These are phyloP conservation scores for Drosophila auraria DNA, from an alignment of 1,140 invertebrate genomes.

Conservation along the genomic window DNA sequence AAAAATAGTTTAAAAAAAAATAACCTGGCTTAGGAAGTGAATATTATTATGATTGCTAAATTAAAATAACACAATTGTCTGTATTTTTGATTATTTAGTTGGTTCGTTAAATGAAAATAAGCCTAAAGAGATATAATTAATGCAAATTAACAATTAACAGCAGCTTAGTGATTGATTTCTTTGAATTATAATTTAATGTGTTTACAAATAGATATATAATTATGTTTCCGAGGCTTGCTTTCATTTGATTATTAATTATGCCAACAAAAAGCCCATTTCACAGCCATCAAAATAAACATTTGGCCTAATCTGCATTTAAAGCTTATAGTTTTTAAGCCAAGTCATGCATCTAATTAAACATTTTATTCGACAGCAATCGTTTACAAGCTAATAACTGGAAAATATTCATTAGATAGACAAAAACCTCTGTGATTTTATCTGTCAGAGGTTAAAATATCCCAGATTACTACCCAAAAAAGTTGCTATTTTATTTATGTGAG, in stretches of 20 bases:
- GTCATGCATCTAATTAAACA: constrained; percentile 10
- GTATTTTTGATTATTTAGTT: neutral
- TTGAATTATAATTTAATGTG: neutral
- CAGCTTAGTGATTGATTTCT: neutral
- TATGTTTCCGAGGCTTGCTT: neutral
- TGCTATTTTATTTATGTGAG: neutral
- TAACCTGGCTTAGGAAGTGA: neutral
- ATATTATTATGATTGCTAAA: neutral
- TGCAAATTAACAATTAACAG: neutral
- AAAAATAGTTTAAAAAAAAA: neutral
- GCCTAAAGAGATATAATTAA: too few species aligned
- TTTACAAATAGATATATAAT: too few species aligned
- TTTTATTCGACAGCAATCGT: neutral
- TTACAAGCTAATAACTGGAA: neutral
- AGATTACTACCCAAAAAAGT: neutral
- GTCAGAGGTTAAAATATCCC: neutral
- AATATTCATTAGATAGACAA: neutral
- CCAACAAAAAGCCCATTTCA: neutral
- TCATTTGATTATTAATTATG: neutral
- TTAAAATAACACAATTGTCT: neutral
- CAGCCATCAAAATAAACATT: too few species aligned
- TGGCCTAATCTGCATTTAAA: constrained; percentile 1
- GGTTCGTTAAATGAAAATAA: too few species aligned
- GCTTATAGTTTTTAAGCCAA: neutral
- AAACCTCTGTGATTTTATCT: neutral